Base-by-base conservation (phyloP, 2,113 vertebrate genomes). In the Dicrurus megarhynchus region DNA sequence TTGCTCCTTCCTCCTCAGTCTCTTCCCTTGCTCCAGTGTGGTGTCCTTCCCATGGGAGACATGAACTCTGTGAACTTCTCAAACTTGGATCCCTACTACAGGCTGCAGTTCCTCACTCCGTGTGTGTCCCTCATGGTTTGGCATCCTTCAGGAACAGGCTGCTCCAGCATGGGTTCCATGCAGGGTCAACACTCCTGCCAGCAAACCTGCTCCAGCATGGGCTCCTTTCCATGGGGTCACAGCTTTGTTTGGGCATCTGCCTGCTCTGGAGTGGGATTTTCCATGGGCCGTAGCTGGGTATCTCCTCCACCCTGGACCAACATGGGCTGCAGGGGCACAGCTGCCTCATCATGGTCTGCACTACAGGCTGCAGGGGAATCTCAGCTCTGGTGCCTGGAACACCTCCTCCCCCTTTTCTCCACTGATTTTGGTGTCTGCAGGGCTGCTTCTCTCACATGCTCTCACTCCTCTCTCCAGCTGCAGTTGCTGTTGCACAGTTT, bases 181-280 rank as follows among this genome's bases (percentile, higher is more conserved):
- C 0, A 1, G 21, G n/a, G 17, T 67, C 33, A 46, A 26, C 8
- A 65, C 16, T n/a, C 4, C 2, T 52, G 16, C 18, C 2, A 53
- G 5, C 15, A 56, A 15, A 44, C 8, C 11, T 50, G 16, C 55
- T n/a, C 23, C 20, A 37, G 20, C 13, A 4, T n/a, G 27, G 9
- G 41, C 30, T 28, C 28, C 13, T 49, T 33, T 52, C 42, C 37
- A 22, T 21, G 20, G 24, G 24, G 13, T 41, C 56, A 79, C 56
- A 55, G 30, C 20, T 39, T 35, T 47, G 10, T 57, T 41, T 33
- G 28, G 26, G 30, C 42, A 49, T 26, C 42, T 39, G 9, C 30
- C 42, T 57, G 15, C 8, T 35, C 44, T 64, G 26, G 10, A 42
- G 35, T 32, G 50, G 21, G 11, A 41, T 70, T 26, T 21, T 71